Evolutionary conservation across 2,888 invertebrate genomes (phyloP), one percentile per base, ranked within the genome.

Genomic region (Coecobrya sp.): DNA sequence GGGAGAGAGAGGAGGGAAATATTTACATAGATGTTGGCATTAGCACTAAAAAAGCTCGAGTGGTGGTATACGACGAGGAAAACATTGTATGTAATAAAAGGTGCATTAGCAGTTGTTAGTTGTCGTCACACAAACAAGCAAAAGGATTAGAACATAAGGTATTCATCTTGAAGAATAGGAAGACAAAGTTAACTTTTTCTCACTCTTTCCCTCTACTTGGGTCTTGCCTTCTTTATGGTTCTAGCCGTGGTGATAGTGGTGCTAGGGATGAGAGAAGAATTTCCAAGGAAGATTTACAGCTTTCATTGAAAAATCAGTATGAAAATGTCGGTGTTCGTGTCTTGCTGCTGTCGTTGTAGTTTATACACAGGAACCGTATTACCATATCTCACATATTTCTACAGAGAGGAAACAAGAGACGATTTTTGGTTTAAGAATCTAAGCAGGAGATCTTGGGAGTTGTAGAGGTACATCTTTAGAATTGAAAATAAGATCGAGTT

Each of bases 41-140:
- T 59, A 19, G 59, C 55, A 59, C 30, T 30, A 13, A 82, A 59
- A 59, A 82, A 4, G 11, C 45, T 73, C 4, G 0, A 52, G 19
- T 36, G 30, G 82, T 62, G 7, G 68, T 68, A 68, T 3, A 65
- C 68, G 65, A 73, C 16, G 86, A 91, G 91, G 42, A 87, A 86
- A 92, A 88, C 88, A 88, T 92, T 88, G 84, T 88, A 84, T 76
- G 87, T 76, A 87, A 88, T 88, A 88, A 92, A 92, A 92, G 88
- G 92, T 88, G 79, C 88, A 92, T 92, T 92, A 92, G 92, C 84
- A 92, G 88, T 88, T 92, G 88, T 88, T 92, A 92, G 88, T 87
- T 91, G 91, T 87, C 87, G 84, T 92, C 85, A 88, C 82, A 92
- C 49, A 91, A 90, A 92, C 86, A 87, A 82, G 91, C 70, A 76